Percentiles rank a stretch among this genome's conserved stretches.
These are phyloP conservation scores for Saguinus midas DNA, from an alignment of 2,113 vertebrate species.

Conservation along the genomic window DNA sequence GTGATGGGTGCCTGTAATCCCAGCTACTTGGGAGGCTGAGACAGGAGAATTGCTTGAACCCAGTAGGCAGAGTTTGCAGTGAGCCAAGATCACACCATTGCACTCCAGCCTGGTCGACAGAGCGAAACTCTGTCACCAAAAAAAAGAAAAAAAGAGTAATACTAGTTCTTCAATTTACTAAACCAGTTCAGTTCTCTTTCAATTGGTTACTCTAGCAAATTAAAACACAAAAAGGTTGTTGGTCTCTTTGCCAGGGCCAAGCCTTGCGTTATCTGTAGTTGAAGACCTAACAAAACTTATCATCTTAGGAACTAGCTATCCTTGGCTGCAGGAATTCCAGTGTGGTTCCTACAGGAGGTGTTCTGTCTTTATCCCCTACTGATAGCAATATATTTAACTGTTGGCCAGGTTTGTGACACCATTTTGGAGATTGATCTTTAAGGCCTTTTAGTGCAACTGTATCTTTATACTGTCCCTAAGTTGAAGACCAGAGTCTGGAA, in stretches of 20 bases:
- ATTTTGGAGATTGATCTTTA: neutral
- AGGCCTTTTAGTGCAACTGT: neutral
- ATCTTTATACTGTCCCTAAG: neutral
- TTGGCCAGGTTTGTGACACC: neutral
- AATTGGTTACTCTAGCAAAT: neutral
- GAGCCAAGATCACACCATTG: no score
- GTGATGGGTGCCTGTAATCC: no score
- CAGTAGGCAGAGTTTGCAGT: no score
- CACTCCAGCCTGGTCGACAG: no score
- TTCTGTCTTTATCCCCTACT: neutral
- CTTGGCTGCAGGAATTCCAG: neutral
- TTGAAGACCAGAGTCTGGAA: neutral
- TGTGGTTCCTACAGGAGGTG: neutral
- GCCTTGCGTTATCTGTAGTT: neutral
- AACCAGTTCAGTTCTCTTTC: conserved; percentile 51
- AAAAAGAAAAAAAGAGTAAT: neutral
- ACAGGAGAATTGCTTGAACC: no score
- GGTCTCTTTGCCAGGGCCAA: neutral
- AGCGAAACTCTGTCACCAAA: no score
- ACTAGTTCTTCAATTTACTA: conserved; percentile 37
- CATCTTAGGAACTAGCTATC: neutral
- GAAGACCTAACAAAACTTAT: neutral
- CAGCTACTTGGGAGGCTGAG: no score
- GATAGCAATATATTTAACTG: neutral
- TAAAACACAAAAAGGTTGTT: neutral